Evolutionary conservation across 2,797 vertebrate species (phyloP).

Genomic region (Champsocephalus gunnari): DNA sequence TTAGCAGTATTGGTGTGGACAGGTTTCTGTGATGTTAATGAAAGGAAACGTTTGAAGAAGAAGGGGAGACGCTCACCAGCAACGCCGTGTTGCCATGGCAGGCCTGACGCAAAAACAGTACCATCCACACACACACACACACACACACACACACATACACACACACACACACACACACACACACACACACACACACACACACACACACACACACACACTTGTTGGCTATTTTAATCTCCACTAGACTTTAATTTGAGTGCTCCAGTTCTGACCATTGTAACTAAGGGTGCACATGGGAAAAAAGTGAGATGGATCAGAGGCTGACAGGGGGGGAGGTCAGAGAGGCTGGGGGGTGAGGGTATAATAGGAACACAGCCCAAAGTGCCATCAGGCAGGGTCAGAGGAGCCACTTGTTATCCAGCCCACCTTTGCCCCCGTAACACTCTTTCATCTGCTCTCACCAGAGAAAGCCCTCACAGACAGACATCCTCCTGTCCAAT

Average conservation of each 20-base stretch:
- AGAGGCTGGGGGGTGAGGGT: constrained; percentile 46
- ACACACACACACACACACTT: constrained; percentile 40
- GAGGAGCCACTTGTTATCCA: constrained; percentile 67
- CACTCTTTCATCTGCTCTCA: constrained; percentile 64
- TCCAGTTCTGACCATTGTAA: constrained; percentile 61
- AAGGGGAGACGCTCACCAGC: constrained; percentile 69
- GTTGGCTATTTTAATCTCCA: constrained; percentile 71
- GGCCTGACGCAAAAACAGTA: constrained; percentile 72
- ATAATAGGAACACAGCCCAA: constrained; percentile 50
- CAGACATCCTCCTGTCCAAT: constrained; percentile 32
- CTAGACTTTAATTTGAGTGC: constrained; percentile 74
- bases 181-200: constrained; percentile 38
- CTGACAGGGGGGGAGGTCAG: constrained; percentile 33
- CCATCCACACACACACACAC: constrained; percentile 49
- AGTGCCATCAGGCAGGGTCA: constrained; percentile 59
- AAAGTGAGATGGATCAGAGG: constrained; percentile 24
- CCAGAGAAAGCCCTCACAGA: constrained; percentile 35
- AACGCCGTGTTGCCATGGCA: constrained; percentile 83
- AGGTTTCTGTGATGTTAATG: constrained; percentile 76
- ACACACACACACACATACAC: constrained; percentile 25
- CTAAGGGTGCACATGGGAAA: constrained; percentile 41
- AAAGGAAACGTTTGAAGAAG: constrained; percentile 73
- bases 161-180: constrained; percentile 28
- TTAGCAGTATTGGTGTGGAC: constrained; percentile 57
- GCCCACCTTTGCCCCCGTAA: constrained; percentile 53